Evolutionary conservation across 37 sponge, comb jelly and placozoan genomes (phyloP), one percentile per base, ranked within the genome.

Genomic region (Axinella damicornis): DNA sequence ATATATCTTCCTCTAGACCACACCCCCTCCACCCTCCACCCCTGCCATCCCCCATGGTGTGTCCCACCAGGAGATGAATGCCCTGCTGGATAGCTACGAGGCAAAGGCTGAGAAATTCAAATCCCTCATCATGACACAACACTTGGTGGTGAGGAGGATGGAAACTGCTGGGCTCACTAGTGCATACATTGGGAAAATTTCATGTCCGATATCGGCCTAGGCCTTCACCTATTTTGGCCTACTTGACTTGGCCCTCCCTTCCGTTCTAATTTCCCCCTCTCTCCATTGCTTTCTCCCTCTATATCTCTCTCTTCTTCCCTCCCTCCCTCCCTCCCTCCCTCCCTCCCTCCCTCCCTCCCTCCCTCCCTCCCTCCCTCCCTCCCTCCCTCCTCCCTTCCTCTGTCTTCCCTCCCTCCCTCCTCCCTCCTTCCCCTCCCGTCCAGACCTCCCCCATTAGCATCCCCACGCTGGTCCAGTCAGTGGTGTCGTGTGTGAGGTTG

Each of bases 401-500:
- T 46, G 2, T 14, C 34, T 13, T 33, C 34, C 35, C 69, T 46
- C 46, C 46, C 46, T 46, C 4, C 46, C 9, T 9, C 9, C 9
- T 46, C 9, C 46, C 46, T 46, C 46, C 9, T 25, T 14, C 34
- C 35, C 13, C 34, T 11, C 69, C 35, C 31, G 0, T 56, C 24
- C 62, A 82, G 82, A 32, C 56, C 11, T 61, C 69, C 13, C 87
- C 87, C 27, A 6, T 87, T 52, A 58, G 39, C 24, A 28, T 78
- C 58, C 77, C 66, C 22, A 41, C 76, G 2, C 63, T 78, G 73
- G 71, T 38, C 1, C 84, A 83, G 73, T 30, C 72, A 25, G 73
- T 83, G 57, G 53, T 71, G 58, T 76, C 77, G 35, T 83, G 83
- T 83, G 84, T 89, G 27, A 71, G 40, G 74, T 55, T 80, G 5